Base-by-base conservation (phyloP, 2,888 invertebrate genomes). In the Acronicta leporina region DNA sequence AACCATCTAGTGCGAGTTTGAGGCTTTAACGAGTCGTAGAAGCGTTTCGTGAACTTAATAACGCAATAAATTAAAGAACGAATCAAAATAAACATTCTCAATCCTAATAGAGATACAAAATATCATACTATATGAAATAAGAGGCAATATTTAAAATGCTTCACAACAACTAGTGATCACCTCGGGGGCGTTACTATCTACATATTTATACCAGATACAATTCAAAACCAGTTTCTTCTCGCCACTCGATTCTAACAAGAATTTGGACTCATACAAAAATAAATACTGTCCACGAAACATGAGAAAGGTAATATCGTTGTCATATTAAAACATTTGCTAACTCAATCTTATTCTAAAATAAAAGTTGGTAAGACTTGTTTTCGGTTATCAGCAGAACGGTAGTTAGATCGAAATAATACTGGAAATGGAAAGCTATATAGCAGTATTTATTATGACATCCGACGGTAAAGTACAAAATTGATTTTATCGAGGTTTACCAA, bases 391-490 rank as follows among this genome's bases (percentile, higher is more conserved):
- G 44, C 44, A 44, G 45, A 60, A 60, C 75, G 81, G 84, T 82
- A 84, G 87, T 90, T 88, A 88, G 85, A 82, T 87, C 84, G 68
- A 78, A 87, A 84, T 84, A 81, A 83, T 83, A 79, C 76, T 86
- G 80, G 77, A 84, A 88, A 90, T 87, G 84, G 86, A 88, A 87
- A 86, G 88, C 87, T 84, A 86, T 90, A 87, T 87, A 88, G 83
- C 81, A 87, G 87, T 92, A 92, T 92, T 92, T 92, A 92, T 92
- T 92, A 92, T 92, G 92, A 92, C 92, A 91, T 90, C 82, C 80
- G 85, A 89, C 87, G 87, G 88, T 92, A 93, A 92, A 90, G 90
- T 90, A 91, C 89, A 90, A 89, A 92, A 91, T 93, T 91, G 89
- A 92, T 92, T 90, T 90, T 89, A 91, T 92, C 92, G 87, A 83